Evolutionary conservation across 1,140 invertebrate species (phyloP).

Genomic region (Brachionus manjavacas): DNA sequence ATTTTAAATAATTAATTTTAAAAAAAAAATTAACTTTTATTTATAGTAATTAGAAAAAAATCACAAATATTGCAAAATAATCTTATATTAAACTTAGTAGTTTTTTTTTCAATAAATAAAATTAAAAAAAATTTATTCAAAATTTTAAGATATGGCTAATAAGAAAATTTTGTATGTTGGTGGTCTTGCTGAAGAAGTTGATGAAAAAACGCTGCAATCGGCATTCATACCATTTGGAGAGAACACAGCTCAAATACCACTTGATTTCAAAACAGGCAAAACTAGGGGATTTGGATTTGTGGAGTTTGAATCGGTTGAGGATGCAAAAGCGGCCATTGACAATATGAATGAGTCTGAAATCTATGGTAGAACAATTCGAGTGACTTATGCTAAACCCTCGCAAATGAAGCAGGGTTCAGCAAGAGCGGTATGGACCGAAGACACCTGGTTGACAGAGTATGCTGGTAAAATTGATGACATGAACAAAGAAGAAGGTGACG

Average conservation of each 20-base stretch:
- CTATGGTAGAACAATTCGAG: constrained; percentile 90
- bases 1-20: background rate
- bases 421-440: constrained; percentile 81
- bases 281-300: constrained; percentile 96
- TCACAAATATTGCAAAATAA: background rate
- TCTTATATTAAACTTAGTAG: background rate
- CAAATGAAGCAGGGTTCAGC: constrained; percentile 11
- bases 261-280: constrained; percentile 90
- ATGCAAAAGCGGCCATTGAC: constrained; percentile 94
- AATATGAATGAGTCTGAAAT: constrained; percentile 99
- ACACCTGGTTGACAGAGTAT: constrained; percentile 89
- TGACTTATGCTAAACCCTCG: constrained; percentile 86
- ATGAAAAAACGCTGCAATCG: constrained; percentile 86
- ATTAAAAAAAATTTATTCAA: background rate
- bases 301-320: constrained; percentile 80
- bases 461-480: constrained; percentile 71
- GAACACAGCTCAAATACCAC: constrained; percentile 81
- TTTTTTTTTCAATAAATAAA: too few relatives aligned
- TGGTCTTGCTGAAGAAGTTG: constrained; percentile 91
- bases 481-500: constrained; percentile 55
- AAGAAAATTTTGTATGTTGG: constrained; percentile 36
- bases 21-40: background rate
- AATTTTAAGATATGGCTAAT: constrained; percentile 7
- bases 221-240: constrained; percentile 98
- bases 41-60: background rate